A percentile compares a stretch with the other conserved stretches of the same genome.
phyloP scores from a whole-genome alignment of 2,113 vertebrate species.

The Calonectris borealis region DNA sequence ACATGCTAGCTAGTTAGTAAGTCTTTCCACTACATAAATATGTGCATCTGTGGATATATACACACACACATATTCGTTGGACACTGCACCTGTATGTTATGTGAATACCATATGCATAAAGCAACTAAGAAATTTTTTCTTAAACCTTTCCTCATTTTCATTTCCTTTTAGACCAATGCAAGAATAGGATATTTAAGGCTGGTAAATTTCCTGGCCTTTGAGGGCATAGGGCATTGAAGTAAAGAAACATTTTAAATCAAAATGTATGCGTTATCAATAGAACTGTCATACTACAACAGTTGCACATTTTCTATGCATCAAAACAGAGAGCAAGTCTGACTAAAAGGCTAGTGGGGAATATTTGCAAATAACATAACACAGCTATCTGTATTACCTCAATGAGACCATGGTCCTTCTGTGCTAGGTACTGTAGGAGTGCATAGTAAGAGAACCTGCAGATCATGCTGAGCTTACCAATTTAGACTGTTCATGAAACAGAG shows the following conservation, averaged over 20 bases:
- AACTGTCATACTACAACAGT: neutral
- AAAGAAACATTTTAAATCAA: neutral
- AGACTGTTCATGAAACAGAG: neutral
- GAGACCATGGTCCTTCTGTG: neutral
- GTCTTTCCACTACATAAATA: neutral
- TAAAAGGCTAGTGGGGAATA: neutral
- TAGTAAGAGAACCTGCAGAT: neutral
- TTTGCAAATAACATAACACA: neutral
- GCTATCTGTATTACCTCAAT: neutral
- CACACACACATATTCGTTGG: neutral
- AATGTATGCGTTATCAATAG: neutral
- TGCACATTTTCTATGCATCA: neutral
- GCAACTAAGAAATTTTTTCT: neutral
- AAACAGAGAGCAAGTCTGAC: neutral
- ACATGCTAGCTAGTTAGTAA: neutral
- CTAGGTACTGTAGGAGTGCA: neutral
- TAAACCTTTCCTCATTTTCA: neutral
- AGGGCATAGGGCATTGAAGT: neutral
- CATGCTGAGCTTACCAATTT: neutral
- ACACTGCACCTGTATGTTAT: neutral
- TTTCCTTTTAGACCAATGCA: neutral
- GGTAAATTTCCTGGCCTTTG: neutral
- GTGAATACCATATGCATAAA: neutral
- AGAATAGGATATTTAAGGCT: neutral
- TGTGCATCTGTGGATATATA: neutral